A percentile compares a stretch with the other conserved stretches of the same genome.
phyloP scores from a whole-genome alignment of 2,888 invertebrate genomes.

The Oasisia sp. region DNA sequence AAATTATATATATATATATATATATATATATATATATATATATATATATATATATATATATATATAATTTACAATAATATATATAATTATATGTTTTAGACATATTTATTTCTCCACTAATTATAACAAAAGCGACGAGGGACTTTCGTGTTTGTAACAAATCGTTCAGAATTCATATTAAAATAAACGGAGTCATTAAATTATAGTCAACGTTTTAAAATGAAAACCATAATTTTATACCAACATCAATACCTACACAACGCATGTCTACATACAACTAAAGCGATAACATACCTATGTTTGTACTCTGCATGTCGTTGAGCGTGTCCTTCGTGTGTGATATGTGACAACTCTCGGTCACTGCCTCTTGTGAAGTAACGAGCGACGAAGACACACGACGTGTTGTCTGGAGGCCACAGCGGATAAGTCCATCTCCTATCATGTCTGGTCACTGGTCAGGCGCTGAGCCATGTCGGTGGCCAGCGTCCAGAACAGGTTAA shows the following conservation, averaged over 20 bases:
- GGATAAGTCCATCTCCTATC: not conserved
- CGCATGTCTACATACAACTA: not conserved
- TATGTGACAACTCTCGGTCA: not conserved
- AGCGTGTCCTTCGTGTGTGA: not conserved
- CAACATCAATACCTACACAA: not conserved
- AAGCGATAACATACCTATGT: not conserved
- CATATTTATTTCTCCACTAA: too few relatives aligned
- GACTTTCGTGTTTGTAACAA: too few relatives aligned
- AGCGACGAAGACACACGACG: not conserved
- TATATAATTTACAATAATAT: too few relatives aligned
- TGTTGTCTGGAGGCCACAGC: not conserved
- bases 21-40: constrained; percentile 26
- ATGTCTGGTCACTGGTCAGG: not conserved
- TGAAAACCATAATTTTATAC: too few relatives aligned
- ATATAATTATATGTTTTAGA: not conserved
- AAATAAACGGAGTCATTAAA: too few relatives aligned
- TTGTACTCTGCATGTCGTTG: not conserved
- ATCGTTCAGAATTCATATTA: too few relatives aligned
- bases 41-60: constrained; percentile 19
- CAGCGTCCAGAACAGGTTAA: not conserved
- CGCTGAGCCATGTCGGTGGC: not conserved
- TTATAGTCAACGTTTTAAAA: too few relatives aligned
- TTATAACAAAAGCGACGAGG: too few relatives aligned
- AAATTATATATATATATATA: constrained; percentile 21
- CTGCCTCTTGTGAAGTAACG: not conserved